Conservation (phyloP, 2,888 invertebrate genomes). For the Orthosia gothica region DNA sequence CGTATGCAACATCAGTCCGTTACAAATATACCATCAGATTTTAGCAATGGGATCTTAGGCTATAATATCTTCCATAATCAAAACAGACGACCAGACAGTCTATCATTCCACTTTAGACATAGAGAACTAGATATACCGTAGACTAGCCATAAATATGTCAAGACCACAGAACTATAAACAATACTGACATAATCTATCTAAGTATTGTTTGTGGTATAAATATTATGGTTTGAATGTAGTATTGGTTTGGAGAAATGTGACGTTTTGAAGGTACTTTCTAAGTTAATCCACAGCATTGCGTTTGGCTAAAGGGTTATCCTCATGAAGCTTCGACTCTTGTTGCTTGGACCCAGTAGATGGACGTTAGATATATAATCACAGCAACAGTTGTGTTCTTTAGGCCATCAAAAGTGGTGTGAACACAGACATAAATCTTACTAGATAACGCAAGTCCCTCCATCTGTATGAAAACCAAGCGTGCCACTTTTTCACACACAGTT, state of each 20-base stretch:
- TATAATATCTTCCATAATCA: constrained; percentile 52
- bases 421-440: too few relatives aligned
- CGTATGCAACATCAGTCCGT: too few relatives aligned
- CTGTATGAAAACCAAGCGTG: too few relatives aligned
- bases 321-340: too few relatives aligned
- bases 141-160: constrained; percentile 52
- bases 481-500: too few relatives aligned
- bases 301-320: neutral
- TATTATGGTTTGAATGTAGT: constrained; percentile 16
- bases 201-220: constrained; percentile 40
- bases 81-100: constrained; percentile 29
- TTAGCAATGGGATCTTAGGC: too few relatives aligned
- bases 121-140: constrained; percentile 29
- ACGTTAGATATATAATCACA: too few relatives aligned
- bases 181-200: constrained; percentile 48
- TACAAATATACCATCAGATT: too few relatives aligned
- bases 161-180: constrained; percentile 47
- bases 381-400: too few relatives aligned
- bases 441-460: too few relatives aligned
- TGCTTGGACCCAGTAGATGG: too few relatives aligned
- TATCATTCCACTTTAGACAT: constrained; percentile 38
- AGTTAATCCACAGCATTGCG: neutral
- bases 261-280: constrained; percentile 29
- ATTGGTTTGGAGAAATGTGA: neutral
- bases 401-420: too few relatives aligned